Percentiles rank a stretch among this genome's conserved stretches.
Conservation (phyloP, 1,140 invertebrate genomes). For the Branchinecta lindahli region DNA sequence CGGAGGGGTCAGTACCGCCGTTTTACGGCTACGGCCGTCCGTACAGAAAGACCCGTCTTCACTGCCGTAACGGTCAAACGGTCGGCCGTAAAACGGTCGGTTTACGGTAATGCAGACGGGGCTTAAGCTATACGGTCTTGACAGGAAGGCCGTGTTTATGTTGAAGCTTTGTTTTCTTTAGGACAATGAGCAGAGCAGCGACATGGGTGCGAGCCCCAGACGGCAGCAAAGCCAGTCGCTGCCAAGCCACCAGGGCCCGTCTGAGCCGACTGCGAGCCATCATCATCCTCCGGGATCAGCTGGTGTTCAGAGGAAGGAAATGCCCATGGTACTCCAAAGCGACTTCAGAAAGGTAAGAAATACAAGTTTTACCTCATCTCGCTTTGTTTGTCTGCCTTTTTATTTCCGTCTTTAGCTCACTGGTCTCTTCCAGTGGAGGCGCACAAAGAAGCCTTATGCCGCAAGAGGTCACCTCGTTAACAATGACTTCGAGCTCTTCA, state of each 20-base stretch:
- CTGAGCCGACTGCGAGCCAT: neutral
- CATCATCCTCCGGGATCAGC: neutral
- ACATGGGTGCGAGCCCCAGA: constrained; percentile 72
- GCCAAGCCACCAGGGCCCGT: constrained; percentile 1
- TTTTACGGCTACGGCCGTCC: no score
- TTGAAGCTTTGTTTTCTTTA: constrained; percentile 3
- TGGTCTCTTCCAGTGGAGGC: neutral
- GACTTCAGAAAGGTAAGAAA: constrained; percentile 70
- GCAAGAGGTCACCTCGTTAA: no score
- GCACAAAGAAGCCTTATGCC: no score
- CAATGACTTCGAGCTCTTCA: no score
- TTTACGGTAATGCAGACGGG: no score
- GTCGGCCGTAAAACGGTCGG: no score
- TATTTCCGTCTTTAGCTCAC: neutral
- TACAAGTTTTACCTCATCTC: neutral
- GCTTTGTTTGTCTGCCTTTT: neutral
- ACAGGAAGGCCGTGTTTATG: no score
- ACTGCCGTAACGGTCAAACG: no score
- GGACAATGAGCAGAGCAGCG: constrained; percentile 29
- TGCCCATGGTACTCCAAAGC: constrained; percentile 78
- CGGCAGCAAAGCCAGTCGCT: constrained; percentile 49
- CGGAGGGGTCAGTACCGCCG: no score
- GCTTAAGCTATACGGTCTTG: no score
- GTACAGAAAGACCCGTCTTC: no score
- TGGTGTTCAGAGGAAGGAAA: constrained; percentile 32